Conservation (phyloP, 2,888 invertebrate genomes). For the Ellobium chinense region DNA sequence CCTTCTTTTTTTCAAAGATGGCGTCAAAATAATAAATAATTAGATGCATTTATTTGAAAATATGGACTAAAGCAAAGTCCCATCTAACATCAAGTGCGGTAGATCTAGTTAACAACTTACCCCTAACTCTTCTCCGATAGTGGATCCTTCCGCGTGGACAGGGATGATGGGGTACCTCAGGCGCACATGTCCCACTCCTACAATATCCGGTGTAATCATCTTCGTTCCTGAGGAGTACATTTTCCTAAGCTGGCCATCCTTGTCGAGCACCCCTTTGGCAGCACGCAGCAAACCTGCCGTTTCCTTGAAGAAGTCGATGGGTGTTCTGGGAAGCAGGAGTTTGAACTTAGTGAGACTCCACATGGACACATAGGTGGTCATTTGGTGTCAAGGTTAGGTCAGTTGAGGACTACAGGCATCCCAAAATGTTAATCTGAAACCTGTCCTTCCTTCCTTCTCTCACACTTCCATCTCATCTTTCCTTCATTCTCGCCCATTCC, state of each 20-base stretch:
- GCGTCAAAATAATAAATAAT: too few relatives aligned
- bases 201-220: neutral
- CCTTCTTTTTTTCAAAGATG: too few relatives aligned
- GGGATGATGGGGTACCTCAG: slow-evolving; percentile 21
- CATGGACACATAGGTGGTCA: neutral
- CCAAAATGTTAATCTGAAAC: too few relatives aligned
- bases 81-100: neutral
- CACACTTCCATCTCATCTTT: too few relatives aligned
- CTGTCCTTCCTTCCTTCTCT: too few relatives aligned
- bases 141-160: slow-evolving; percentile 12
- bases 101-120: neutral
- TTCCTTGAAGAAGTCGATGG: slow-evolving; percentile 16
- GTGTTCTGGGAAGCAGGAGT: neutral
- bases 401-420: neutral
- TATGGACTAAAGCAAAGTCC: too few relatives aligned
- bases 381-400: neutral
- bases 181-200: slow-evolving; percentile 9
- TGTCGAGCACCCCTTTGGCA: slow-evolving; percentile 9
- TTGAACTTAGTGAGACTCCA: neutral
- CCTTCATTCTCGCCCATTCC: too few relatives aligned
- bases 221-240: neutral
- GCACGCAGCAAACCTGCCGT: neutral
- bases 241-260: neutral
- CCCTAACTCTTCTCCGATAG: slow-evolving; percentile 11
- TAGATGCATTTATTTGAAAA: too few relatives aligned